Base-by-base conservation (phyloP, 2,888 invertebrate genomes). In the Chymomyza procnemis region DNA sequence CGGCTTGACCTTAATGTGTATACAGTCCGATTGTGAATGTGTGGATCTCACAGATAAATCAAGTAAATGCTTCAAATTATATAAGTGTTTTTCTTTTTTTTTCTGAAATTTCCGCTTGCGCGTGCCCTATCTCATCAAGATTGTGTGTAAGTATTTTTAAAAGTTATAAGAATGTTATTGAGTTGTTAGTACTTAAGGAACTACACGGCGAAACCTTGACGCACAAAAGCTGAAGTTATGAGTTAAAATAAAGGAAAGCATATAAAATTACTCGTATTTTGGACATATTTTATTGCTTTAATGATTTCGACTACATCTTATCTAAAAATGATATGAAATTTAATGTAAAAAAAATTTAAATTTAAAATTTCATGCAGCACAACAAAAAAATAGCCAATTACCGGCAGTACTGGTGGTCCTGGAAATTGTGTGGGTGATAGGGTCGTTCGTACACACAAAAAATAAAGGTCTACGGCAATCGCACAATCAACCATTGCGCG, bases 401-500 rank as follows among this genome's bases (percentile, higher is more conserved):
- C 26, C 26, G 8, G 8, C 8, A 26, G 8, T 26, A 26, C 4
- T 26, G 26, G 26, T 8, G 1, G 3, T 26, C 4, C 26, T 26
- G 26, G 4, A 26, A 26, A 26, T 26, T 26, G 26, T 26, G 26
- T 2, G 26, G 5, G 26, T 26, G 3, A 4, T 26, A n/a, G 26
- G 4, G 26, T 6, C 4, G 26, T 4, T 26, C 26, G n/a, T 26
- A 4, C 26, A 26, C n/a, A 26, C 5, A 26, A 26, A 54, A 18
- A n/a, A 54, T 14, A 12, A 71, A 55, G 71, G 67, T 63, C 54
- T 59, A 61, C 63, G 58, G 62, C 65, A 66, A 74, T 71, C 78
- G 69, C 66, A 73, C 78, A 84, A 82, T 82, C 81, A 84, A 79
- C 81, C 84, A 79, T 84, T 82, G 78, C 80, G 69, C 80, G 69